These are phyloP conservation scores for Elephas maximus DNA, from an alignment of 2,113 vertebrate species.

Conservation along the genomic window DNA sequence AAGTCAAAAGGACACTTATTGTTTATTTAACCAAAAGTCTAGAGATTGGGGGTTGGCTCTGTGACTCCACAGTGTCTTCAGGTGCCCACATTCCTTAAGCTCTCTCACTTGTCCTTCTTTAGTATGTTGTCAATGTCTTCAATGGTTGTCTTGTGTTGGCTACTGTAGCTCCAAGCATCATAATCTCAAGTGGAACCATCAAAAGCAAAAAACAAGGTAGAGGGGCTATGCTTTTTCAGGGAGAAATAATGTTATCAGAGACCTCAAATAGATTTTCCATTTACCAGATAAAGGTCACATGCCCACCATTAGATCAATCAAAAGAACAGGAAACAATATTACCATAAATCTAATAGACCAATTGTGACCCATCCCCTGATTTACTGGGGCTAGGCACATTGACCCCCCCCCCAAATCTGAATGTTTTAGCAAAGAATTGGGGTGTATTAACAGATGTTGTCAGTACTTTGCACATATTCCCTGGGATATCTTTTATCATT, in stretches of 20 bases:
- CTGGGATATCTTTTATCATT: background rate
- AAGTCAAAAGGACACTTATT: conserved; percentile 1
- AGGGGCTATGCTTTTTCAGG: background rate
- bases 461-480: background rate
- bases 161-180: background rate
- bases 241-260: background rate
- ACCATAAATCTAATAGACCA: background rate
- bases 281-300: background rate
- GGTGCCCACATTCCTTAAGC: background rate
- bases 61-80: background rate
- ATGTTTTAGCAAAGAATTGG: background rate
- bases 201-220: background rate
- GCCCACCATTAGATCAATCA: background rate
- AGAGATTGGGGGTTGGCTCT: background rate
- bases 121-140: background rate
- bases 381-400: background rate
- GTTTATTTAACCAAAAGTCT: conserved; percentile 6
- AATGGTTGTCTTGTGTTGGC: background rate
- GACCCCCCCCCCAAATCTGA: background rate
- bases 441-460: background rate
- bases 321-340: conserved; percentile 12
- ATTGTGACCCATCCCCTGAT: background rate
- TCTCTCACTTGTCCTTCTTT: background rate
- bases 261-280: background rate
- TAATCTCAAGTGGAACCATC: background rate